Percentiles rank a stretch among this genome's conserved stretches.
phyloP scores from a whole-genome alignment of 2,888 invertebrate genomes.

The Oeneis ivallda region DNA sequence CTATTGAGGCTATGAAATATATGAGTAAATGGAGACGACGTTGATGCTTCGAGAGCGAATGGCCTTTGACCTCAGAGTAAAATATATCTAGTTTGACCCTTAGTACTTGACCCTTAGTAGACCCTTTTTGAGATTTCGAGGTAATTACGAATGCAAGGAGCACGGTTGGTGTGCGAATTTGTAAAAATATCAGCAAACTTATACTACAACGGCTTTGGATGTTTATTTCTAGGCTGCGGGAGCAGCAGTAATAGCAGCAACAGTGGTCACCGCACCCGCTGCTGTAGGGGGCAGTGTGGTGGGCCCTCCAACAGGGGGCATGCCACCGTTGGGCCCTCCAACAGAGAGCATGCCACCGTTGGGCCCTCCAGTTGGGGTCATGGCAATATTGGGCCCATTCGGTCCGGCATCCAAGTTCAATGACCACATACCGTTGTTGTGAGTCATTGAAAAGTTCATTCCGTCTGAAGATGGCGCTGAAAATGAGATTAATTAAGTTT shows the following conservation, averaged over 20 bases:
- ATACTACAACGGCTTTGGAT: background rate
- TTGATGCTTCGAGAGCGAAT: too few relatives aligned
- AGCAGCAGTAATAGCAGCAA: background rate
- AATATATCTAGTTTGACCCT: too few relatives aligned
- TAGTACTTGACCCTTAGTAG: too few relatives aligned
- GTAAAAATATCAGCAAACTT: background rate
- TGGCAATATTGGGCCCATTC: slow-evolving; percentile 16
- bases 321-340: background rate
- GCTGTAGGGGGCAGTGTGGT: background rate
- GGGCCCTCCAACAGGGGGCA: background rate
- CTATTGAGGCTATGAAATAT: too few relatives aligned
- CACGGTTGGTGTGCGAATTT: background rate
- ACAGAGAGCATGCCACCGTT: too few relatives aligned
- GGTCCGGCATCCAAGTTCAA: slow-evolving; percentile 34
- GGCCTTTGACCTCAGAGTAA: too few relatives aligned
- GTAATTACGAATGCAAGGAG: background rate
- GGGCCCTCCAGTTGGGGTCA: background rate
- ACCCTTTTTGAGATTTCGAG: background rate
- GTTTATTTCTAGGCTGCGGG: background rate
- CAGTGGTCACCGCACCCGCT: background rate
- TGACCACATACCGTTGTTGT: slow-evolving; percentile 31
- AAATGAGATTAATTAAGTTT: too few relatives aligned
- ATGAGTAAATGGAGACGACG: too few relatives aligned
- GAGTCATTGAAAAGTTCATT: slow-evolving; percentile 49
- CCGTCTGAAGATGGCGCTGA: slow-evolving; percentile 52